These are phyloP conservation scores for Onychorhynchus coronatus DNA, from an alignment of 2,113 vertebrate genomes.

Conservation along the genomic window DNA sequence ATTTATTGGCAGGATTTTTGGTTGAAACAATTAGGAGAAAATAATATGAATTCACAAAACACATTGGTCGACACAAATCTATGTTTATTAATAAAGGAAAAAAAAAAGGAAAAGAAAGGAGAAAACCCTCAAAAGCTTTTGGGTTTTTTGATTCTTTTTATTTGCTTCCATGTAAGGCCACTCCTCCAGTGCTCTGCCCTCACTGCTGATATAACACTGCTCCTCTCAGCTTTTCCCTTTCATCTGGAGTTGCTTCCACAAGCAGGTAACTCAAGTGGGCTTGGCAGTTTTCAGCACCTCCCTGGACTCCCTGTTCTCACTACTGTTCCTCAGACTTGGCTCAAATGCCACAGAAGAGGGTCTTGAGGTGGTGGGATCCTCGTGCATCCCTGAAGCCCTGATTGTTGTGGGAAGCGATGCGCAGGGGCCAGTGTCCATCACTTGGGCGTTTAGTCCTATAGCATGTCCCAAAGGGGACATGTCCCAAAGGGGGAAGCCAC, in stretches of 20 bases:
- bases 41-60: neutral
- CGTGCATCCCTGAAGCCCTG: neutral
- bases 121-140: neutral
- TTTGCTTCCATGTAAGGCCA: too few species aligned
- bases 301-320: neutral
- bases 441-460: slow-evolving; percentile 70
- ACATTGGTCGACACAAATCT: neutral
- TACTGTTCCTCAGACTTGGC: neutral
- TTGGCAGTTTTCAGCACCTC: neutral
- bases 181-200: neutral
- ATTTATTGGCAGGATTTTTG: neutral
- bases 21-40: neutral
- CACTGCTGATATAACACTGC: neutral
- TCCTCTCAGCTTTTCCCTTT: neutral
- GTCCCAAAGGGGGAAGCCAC: slow-evolving; percentile 74
- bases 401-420: slow-evolving; percentile 57
- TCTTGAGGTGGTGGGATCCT: fast-evolving
- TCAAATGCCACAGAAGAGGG: neutral
- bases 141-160: neutral
- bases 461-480: slow-evolving; percentile 65
- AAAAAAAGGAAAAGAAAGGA: too few species aligned
- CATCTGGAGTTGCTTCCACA: neutral
- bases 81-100: neutral
- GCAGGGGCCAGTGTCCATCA: slow-evolving; percentile 63
- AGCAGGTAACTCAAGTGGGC: neutral